Evolutionary conservation across 2,113 vertebrate species (phyloP).

Genomic region (Micronisus gabar): DNA sequence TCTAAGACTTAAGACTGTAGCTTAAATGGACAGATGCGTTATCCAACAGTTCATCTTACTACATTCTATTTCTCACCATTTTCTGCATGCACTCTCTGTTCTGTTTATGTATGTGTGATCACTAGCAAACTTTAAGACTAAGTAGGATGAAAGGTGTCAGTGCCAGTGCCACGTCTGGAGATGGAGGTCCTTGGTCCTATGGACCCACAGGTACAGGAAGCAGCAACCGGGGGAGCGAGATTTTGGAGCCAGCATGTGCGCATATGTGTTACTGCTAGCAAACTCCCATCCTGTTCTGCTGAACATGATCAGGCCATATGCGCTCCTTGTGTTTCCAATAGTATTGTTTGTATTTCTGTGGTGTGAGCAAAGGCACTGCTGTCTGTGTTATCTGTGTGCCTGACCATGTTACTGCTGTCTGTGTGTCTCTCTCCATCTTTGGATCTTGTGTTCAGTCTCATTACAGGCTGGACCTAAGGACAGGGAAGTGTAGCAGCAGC

Average conservation of each 20-base stretch:
- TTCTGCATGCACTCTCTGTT: not conserved
- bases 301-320: fast-evolving
- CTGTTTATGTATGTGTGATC: not conserved
- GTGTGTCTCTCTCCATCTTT: not conserved
- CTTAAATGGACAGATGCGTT: not conserved
- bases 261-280: not conserved
- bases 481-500: not conserved
- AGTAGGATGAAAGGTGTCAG: not conserved
- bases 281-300: not conserved
- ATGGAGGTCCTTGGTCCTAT: not conserved
- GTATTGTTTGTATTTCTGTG: not conserved
- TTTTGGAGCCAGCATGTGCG: not conserved
- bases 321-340: not conserved
- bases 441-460: not conserved
- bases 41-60: not conserved
- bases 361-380: not conserved
- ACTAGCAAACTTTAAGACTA: not conserved
- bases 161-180: not conserved
- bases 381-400: not conserved
- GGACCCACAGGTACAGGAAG: not conserved
- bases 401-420: not conserved
- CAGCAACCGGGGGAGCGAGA: not conserved
- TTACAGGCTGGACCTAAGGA: not conserved
- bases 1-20: not conserved
- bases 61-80: not conserved